Evolutionary conservation across 2,888 invertebrate genomes (phyloP), one percentile per base, ranked within the genome.

Genomic region (Conchocele bisecta): DNA sequence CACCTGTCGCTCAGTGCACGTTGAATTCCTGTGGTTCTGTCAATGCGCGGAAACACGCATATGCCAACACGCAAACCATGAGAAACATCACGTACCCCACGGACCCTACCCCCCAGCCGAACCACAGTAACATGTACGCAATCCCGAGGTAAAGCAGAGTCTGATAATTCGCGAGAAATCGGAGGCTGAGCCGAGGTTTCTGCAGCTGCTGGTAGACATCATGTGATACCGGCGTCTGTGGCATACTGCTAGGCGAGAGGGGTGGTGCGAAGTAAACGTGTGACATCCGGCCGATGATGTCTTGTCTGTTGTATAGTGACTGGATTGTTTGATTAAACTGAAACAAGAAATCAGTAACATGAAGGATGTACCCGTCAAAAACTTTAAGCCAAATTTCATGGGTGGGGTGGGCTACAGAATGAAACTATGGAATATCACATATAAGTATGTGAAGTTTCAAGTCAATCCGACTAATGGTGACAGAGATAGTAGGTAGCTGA

Each of bases 291-390:
- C 89, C 89, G 3, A 84, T 28, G 15, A 88, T 51, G 58, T 85
- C 86, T 17, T 60, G 59, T 29, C 88, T 78, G 35, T 83, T 53
- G 92, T 96, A 97, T 3, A 94, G 85, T 4, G 90, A 90, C 58
- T 92, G 89, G 65, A 97, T 94, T 82, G 94, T 93, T 0, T 91
- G 89, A 24, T 93, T 93, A 91, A 94, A 96, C 97, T 97, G 91
- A 71, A 94, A 93, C 65, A 76, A 67, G 80, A 86, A 76, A 76
- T 75, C 60, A n/a, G n/a, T n/a, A n/a, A n/a, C n/a, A n/a, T n/a
- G n/a, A n/a, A n/a, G n/a, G n/a, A n/a, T n/a, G n/a, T n/a, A n/a
- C n/a, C n/a, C n/a, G n/a, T n/a, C n/a, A n/a, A n/a, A n/a, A n/a
- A n/a, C n/a, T n/a, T n/a, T n/a, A n/a, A n/a, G n/a, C n/a, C n/a